phyloP scores from a whole-genome alignment of 2,113 vertebrate genomes.

The Vireo altiloquus region DNA sequence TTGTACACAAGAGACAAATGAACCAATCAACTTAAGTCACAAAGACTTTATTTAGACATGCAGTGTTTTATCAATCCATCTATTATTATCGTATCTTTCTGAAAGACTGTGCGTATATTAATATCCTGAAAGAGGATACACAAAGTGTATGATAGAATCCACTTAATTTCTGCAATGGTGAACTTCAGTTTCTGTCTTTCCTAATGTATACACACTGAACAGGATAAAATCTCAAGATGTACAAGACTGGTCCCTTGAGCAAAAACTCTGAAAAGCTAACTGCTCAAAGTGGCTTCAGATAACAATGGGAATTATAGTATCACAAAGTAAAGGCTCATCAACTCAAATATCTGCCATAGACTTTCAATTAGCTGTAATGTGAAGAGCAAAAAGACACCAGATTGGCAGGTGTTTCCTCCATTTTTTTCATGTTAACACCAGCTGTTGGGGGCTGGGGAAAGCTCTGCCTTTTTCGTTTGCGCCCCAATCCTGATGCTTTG shows the following conservation, averaged over 20 bases:
- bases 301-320: not conserved
- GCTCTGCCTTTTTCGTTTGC: not conserved
- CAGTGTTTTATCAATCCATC: not conserved
- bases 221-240: not conserved
- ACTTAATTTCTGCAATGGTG: not conserved
- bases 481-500: not conserved
- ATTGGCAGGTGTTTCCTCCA: fast-evolving
- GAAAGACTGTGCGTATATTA: not conserved
- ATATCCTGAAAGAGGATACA: not conserved
- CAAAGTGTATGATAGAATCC: not conserved
- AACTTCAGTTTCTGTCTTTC: not conserved
- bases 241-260: not conserved
- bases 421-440: not conserved
- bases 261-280: not conserved
- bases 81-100: not conserved
- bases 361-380: not conserved
- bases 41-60: not conserved
- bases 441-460: no score
- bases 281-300: not conserved
- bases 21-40: not conserved
- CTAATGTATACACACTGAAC: not conserved
- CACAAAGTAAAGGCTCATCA: not conserved
- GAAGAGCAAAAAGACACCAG: not conserved
- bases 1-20: not conserved
- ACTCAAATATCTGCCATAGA: not conserved